These are phyloP conservation scores for Oryzias curvinotus DNA, from an alignment of 2,113 vertebrate species.

Conservation along the genomic window DNA sequence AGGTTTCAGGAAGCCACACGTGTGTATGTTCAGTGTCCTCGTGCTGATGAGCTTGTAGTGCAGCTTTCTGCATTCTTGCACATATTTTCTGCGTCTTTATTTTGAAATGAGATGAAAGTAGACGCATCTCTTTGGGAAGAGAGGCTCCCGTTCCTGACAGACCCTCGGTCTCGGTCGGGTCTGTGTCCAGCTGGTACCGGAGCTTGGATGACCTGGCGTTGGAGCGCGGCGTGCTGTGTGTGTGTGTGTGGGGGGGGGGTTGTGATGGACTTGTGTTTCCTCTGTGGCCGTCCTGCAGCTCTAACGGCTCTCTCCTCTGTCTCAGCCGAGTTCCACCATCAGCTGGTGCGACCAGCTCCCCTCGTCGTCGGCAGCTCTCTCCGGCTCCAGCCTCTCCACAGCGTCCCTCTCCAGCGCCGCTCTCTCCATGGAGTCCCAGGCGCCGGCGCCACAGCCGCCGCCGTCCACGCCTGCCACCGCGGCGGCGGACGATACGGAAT, in stretches of 20 bases:
- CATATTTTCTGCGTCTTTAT: neutral
- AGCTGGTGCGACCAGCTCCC: slow-evolving; percentile 78
- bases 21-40: too few relatives aligned
- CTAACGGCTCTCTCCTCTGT: slow-evolving; percentile 1
- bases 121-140: too few relatives aligned
- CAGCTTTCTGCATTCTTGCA: neutral
- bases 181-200: too few relatives aligned
- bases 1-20: too few relatives aligned
- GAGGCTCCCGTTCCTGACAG: too few relatives aligned
- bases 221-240: too few relatives aligned
- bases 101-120: too few relatives aligned
- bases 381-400: slow-evolving; percentile 67
- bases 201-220: too few relatives aligned
- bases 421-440: slow-evolving; percentile 67
- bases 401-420: slow-evolving; percentile 68
- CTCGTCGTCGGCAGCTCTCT: slow-evolving; percentile 66
- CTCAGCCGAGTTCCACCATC: slow-evolving; percentile 71
- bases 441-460: slow-evolving; percentile 14
- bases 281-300: neutral
- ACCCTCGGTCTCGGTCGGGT: too few relatives aligned
- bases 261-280: neutral
- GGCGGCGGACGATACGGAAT: slow-evolving; percentile 59
- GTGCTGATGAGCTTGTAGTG: neutral
- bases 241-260: too few relatives aligned
- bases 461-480: slow-evolving; percentile 17